phyloP scores from a whole-genome alignment of 2,113 vertebrate species.

The Candoia aspera region DNA sequence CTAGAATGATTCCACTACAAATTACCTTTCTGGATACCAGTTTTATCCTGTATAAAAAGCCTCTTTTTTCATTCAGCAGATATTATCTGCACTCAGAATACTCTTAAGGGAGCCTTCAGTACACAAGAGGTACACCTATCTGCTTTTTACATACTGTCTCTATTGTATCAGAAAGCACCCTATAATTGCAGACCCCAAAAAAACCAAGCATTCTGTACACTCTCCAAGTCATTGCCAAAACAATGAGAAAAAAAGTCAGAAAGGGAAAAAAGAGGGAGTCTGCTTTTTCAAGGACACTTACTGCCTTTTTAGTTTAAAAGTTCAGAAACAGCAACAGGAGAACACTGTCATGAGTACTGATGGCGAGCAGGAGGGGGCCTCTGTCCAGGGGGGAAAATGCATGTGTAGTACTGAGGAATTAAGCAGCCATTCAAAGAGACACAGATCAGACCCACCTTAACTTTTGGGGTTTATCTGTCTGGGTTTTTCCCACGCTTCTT shows the following conservation, averaged over 20 bases:
- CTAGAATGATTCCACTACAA: constrained; percentile 61
- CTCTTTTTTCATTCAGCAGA: constrained; percentile 46
- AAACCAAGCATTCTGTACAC: background rate
- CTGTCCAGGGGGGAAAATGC: too few relatives aligned
- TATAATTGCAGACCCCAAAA: background rate
- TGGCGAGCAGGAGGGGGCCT: too few relatives aligned
- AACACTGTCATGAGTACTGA: too few relatives aligned
- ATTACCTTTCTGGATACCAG: constrained; percentile 64
- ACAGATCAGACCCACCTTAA: too few relatives aligned
- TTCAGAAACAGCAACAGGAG: background rate
- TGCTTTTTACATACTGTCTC: background rate
- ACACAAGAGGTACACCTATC: background rate
- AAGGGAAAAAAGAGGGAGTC: too few relatives aligned
- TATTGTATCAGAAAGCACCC: background rate
- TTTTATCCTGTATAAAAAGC: constrained; percentile 55
- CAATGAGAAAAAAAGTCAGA: background rate
- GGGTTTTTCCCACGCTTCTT: too few relatives aligned
- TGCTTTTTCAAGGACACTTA: background rate
- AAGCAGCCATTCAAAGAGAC: too few relatives aligned
- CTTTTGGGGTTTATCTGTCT: too few relatives aligned
- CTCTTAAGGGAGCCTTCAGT: background rate
- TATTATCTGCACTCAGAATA: constrained; percentile 30
- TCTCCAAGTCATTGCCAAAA: background rate
- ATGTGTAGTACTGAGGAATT: too few relatives aligned
- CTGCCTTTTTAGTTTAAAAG: background rate